Evolutionary conservation across 2,888 invertebrate genomes (phyloP).

Genomic region (Brenthis ino): DNA sequence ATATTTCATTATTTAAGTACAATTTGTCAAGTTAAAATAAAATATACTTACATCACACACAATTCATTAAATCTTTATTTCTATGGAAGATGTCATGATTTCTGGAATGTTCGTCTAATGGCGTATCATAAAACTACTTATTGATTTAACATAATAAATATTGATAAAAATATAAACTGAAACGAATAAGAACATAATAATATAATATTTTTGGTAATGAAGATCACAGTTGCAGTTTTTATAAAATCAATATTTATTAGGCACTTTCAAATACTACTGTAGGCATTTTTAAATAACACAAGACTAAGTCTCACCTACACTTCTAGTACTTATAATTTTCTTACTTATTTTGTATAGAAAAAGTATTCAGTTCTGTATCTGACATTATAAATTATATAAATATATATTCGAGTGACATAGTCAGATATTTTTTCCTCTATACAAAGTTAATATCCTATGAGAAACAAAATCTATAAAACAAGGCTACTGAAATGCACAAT

Average conservation of each 20-base stretch:
- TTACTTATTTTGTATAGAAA: conserved; percentile 28
- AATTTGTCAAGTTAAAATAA: conserved; percentile 27
- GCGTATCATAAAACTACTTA: no score
- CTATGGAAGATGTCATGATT: background rate
- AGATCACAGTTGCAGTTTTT: conserved; percentile 45
- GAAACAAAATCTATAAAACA: conserved; percentile 2
- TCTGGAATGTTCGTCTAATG: conserved; percentile 7
- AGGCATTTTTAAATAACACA: background rate
- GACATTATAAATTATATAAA: conserved; percentile 24
- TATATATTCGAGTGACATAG: conserved; percentile 20
- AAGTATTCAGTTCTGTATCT: conserved; percentile 29
- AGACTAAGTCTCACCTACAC: background rate
- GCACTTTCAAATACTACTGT: conserved; percentile 18
- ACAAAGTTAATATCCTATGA: conserved; percentile 10
- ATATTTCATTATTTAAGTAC: conserved; percentile 25
- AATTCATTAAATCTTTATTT: background rate
- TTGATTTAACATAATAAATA: conserved; percentile 19
- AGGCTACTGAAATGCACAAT: conserved; percentile 15
- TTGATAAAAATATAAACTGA: conserved; percentile 30
- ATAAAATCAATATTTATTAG: conserved; percentile 33
- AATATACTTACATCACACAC: background rate
- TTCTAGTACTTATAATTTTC: conserved; percentile 21
- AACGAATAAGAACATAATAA: conserved; percentile 27
- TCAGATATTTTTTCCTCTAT: conserved; percentile 30
- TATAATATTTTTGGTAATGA: conserved; percentile 46